Conservation (phyloP, 35 echinoderm and acorn worm species). For the Anneissia japonica region DNA sequence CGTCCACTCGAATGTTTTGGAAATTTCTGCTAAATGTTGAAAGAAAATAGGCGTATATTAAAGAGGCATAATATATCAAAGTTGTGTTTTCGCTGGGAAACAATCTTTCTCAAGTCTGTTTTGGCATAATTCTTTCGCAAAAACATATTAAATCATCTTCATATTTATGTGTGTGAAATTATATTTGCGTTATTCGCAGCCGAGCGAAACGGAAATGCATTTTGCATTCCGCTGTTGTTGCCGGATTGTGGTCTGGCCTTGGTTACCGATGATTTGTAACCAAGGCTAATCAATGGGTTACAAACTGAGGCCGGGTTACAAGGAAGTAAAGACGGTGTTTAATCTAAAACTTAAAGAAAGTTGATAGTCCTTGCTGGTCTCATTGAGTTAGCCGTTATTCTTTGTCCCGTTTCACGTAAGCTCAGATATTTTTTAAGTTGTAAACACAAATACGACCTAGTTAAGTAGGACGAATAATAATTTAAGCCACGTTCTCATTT, state of each 20-base stretch:
- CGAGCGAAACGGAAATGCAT: not conserved
- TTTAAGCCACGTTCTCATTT: not conserved
- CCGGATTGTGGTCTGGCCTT: not conserved
- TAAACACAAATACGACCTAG: not conserved
- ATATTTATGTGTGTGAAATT: not conserved
- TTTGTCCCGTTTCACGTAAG: not conserved
- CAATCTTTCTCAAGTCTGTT: too few relatives aligned
- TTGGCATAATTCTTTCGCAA: not conserved
- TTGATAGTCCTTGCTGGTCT: too few relatives aligned
- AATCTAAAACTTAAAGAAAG: not conserved
- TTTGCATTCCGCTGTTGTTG: not conserved
- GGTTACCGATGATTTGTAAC: not conserved
- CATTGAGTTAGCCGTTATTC: not conserved
- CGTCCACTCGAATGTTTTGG: too few relatives aligned
- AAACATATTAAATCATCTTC: not conserved
- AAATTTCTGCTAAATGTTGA: too few relatives aligned
- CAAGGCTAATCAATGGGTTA: not conserved
- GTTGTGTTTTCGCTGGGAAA: too few relatives aligned
- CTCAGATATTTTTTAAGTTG: not conserved
- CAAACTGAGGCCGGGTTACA: too few relatives aligned
- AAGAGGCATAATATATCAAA: too few relatives aligned
- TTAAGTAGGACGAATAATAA: not conserved
- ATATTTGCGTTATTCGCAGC: not conserved
- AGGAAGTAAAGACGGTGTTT: not conserved
- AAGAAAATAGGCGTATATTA: too few relatives aligned